Evolutionary conservation across 2,888 invertebrate species (phyloP).

Genomic region (Linyphia triangularis): DNA sequence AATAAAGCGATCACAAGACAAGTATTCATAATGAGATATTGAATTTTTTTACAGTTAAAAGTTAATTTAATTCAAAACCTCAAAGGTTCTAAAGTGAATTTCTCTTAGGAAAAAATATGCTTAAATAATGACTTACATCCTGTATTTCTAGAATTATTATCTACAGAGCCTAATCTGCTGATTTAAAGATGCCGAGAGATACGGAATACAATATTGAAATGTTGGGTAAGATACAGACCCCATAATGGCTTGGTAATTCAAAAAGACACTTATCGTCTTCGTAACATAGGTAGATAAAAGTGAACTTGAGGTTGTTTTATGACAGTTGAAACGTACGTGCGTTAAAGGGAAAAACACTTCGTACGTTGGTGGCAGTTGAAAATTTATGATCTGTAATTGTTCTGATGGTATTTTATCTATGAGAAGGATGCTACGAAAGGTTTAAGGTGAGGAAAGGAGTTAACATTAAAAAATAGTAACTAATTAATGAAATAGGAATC

Average conservation of each 20-base stretch:
- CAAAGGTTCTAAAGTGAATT: conserved; percentile 2
- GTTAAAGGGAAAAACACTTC: conserved; percentile 10
- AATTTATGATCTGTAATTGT: conserved; percentile 26
- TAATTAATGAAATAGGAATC: background rate
- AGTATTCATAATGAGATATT: background rate
- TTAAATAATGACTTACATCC: conserved; percentile 40
- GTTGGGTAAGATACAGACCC: conserved; percentile 11
- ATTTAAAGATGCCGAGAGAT: conserved; percentile 31
- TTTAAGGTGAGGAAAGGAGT: background rate
- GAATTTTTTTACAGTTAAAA: background rate
- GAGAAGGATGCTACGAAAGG: background rate
- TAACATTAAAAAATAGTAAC: background rate
- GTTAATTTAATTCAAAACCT: background rate
- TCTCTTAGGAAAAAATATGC: background rate
- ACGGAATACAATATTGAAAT: background rate
- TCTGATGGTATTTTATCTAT: conserved; percentile 39
- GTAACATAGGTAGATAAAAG: conserved; percentile 14
- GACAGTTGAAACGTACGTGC: conserved; percentile 5
- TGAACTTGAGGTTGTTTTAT: conserved; percentile 48
- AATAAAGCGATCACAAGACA: conserved; percentile 15
- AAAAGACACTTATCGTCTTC: background rate
- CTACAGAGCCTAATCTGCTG: conserved; percentile 17
- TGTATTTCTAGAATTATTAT: conserved; percentile 1
- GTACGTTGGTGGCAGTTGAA: background rate
- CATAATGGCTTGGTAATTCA: conserved; percentile 1